A percentile compares a stretch with the other conserved stretches of the same genome.
phyloP scores from a whole-genome alignment of 2,113 vertebrate species.

The crab-eating macaque (Macaca fascicularis) region T2T-MFA8v1.1 NC_088386.1:76713001-76713500 shows the following conservation, averaged over 20 bases:
- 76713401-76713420: constrained; percentile 46
- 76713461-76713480: constrained; percentile 67
- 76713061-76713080: background rate
- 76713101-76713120: background rate
- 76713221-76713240: background rate
- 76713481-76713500: constrained; percentile 43
- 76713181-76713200: background rate
- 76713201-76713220: background rate
- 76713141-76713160: background rate
- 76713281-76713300: background rate
- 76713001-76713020: background rate
- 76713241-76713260: background rate
- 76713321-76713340: background rate
- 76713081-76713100: background rate
- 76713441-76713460: constrained; percentile 66
- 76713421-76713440: constrained; percentile 60
- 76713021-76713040: background rate
- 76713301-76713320: background rate
- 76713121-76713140: rapidly evolving
- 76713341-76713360: background rate
- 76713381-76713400: background rate
- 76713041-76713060: background rate
- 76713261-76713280: background rate
- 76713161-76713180: background rate
- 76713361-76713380: too few relatives aligned